phyloP scores from a whole-genome alignment of 2,888 invertebrate genomes.

The Volucella inflata region DNA sequence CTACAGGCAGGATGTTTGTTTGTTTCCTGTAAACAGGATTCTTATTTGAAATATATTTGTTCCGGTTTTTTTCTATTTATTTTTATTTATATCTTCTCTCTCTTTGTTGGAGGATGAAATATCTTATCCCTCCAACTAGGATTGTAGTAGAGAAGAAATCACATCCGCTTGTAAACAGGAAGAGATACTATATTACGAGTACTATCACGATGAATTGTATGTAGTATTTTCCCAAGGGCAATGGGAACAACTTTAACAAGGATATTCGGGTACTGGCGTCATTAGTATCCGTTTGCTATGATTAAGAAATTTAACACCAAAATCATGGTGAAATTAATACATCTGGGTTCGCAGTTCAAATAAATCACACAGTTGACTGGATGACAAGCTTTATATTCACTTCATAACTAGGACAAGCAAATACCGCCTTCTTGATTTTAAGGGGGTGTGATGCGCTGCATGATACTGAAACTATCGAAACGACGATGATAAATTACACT shows the following conservation, averaged over 20 bases:
- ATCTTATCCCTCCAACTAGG: constrained; percentile 54
- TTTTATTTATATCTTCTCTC: too few relatives aligned
- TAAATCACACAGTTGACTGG: constrained; percentile 73
- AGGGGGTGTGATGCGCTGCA: background rate
- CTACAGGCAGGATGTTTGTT: constrained; percentile 67
- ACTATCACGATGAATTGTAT: too few relatives aligned
- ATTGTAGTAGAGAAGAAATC: constrained; percentile 55
- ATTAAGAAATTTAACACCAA: constrained; percentile 44
- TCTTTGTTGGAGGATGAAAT: constrained; percentile 50
- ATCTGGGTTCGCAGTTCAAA: constrained; percentile 61
- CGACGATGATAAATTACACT: constrained; percentile 73
- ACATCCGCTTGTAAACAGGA: constrained; percentile 70
- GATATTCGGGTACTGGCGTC: background rate
- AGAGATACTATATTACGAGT: too few relatives aligned
- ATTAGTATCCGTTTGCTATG: constrained; percentile 13
- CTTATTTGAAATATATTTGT: constrained; percentile 73
- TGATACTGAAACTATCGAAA: constrained; percentile 58
- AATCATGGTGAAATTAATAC: constrained; percentile 61
- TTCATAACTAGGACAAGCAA: constrained; percentile 69
- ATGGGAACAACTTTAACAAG: background rate
- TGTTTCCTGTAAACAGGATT: constrained; percentile 73
- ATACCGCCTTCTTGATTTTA: constrained; percentile 35
- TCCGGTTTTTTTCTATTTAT: constrained; percentile 25
- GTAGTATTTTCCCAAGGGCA: background rate
- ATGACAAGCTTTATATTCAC: constrained; percentile 62